phyloP scores from a whole-genome alignment of 2,888 invertebrate genomes.

The Clunio marinus region DNA sequence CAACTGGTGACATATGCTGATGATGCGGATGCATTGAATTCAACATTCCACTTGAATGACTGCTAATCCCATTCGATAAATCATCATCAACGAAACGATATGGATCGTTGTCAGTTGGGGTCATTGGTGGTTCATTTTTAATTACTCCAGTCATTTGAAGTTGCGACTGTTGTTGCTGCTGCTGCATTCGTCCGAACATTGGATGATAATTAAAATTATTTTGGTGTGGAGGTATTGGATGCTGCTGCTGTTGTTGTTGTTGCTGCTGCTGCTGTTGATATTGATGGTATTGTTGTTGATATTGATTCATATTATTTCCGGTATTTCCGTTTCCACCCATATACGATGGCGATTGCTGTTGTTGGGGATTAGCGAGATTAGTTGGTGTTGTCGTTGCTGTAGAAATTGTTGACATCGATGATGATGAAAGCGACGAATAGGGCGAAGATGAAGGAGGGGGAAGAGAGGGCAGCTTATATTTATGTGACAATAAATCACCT shows the following conservation, averaged over 20 bases:
- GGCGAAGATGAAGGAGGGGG: slow-evolving; percentile 43
- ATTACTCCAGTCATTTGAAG: slow-evolving; percentile 8
- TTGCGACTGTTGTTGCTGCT: slow-evolving; percentile 27
- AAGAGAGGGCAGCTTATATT: slow-evolving; percentile 36
- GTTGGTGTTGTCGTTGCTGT: slow-evolving; percentile 26
- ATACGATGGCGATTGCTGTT: slow-evolving; percentile 30
- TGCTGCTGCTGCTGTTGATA: slow-evolving; percentile 21
- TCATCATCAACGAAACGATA: slow-evolving; percentile 79
- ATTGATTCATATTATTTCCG: slow-evolving; percentile 35
- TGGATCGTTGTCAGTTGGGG: slow-evolving; percentile 59
- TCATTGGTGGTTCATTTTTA: slow-evolving; percentile 39
- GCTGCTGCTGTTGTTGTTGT: slow-evolving; percentile 33
- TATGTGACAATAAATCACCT: slow-evolving; percentile 53
- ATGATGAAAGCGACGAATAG: slow-evolving; percentile 45
- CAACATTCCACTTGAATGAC: slow-evolving; percentile 49
- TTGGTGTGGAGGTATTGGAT: slow-evolving; percentile 42
- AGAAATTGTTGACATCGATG: slow-evolving; percentile 35
- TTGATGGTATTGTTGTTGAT: slow-evolving; percentile 25
- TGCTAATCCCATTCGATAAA: slow-evolving; percentile 26
- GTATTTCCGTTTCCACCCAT: slow-evolving; percentile 30
- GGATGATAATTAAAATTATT: slow-evolving; percentile 39
- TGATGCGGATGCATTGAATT: slow-evolving; percentile 43
- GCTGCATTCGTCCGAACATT: slow-evolving; percentile 26
- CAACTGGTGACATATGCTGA: slow-evolving; percentile 38
- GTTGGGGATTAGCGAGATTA: slow-evolving; percentile 22